Conservation (phyloP, 2,113 vertebrate species). For the Chrysemys picta region DNA sequence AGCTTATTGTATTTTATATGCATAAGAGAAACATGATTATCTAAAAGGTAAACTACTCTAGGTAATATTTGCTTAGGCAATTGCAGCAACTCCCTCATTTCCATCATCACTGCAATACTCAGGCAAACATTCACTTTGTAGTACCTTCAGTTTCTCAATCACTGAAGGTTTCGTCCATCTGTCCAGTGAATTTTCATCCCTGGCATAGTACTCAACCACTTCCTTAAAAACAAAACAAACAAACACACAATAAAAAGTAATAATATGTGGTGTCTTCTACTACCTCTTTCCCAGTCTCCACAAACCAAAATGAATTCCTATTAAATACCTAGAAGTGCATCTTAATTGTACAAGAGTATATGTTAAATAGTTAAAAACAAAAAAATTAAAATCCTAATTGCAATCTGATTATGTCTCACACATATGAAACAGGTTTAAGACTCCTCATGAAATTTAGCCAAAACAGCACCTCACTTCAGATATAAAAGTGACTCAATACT, state of each 20-base stretch:
- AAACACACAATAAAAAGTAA: not conserved
- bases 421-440: not conserved
- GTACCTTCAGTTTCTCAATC: conserved; percentile 91
- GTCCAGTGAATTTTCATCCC: conserved; percentile 74
- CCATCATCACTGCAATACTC: not conserved
- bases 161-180: conserved; percentile 87
- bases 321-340: not conserved
- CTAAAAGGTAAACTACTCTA: not conserved
- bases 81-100: not conserved
- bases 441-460: not conserved
- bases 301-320: not conserved
- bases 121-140: not conserved
- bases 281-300: not conserved
- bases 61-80: not conserved
- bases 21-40: not conserved
- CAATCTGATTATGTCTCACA: not conserved
- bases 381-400: not conserved
- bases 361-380: not conserved
- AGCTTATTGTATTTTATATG: not conserved
- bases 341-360: not conserved
- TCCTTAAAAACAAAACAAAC: conserved; percentile 80
- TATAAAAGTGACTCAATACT: not conserved
- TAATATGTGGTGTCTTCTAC: not conserved
- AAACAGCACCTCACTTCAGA: not conserved
- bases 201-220: conserved; percentile 84